phyloP scores from a whole-genome alignment of 2,888 invertebrate genomes.

The Panzeria rudis region DNA sequence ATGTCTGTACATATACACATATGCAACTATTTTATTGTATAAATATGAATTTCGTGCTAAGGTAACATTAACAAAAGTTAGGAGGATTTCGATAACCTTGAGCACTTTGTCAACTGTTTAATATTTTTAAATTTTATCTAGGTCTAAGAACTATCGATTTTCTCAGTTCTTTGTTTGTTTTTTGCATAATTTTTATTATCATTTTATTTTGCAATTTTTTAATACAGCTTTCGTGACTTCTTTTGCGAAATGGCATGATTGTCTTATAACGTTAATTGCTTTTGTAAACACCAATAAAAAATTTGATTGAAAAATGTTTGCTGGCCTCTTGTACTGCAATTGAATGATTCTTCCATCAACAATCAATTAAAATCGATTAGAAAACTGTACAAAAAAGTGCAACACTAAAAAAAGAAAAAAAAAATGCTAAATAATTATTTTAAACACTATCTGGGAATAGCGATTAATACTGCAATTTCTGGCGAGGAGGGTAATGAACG shows the following conservation, averaged over 20 bases:
- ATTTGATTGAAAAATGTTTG: too few relatives aligned
- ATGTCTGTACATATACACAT: not conserved
- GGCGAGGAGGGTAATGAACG: too few relatives aligned
- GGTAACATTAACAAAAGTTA: conserved; percentile 74
- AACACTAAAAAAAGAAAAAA: too few relatives aligned
- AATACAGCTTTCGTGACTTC: conserved; percentile 17
- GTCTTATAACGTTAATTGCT: not conserved
- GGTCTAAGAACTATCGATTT: conserved; percentile 70
- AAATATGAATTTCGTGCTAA: conserved; percentile 75
- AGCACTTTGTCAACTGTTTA: conserved; percentile 75
- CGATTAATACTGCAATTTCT: too few relatives aligned
- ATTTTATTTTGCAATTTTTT: conserved; percentile 46
- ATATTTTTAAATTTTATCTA: conserved; percentile 71
- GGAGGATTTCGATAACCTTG: conserved; percentile 79
- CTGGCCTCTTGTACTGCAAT: too few relatives aligned
- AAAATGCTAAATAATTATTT: too few relatives aligned
- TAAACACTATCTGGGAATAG: too few relatives aligned
- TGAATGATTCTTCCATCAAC: too few relatives aligned
- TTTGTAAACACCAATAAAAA: not conserved
- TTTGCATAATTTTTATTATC: conserved; percentile 34
- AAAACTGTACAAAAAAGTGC: too few relatives aligned
- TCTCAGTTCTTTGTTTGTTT: conserved; percentile 27
- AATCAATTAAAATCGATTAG: too few relatives aligned
- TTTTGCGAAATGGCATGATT: not conserved
- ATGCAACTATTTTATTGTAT: conserved; percentile 25